Conservation (phyloP, 2,888 invertebrate genomes). For the Metalampra italica region DNA sequence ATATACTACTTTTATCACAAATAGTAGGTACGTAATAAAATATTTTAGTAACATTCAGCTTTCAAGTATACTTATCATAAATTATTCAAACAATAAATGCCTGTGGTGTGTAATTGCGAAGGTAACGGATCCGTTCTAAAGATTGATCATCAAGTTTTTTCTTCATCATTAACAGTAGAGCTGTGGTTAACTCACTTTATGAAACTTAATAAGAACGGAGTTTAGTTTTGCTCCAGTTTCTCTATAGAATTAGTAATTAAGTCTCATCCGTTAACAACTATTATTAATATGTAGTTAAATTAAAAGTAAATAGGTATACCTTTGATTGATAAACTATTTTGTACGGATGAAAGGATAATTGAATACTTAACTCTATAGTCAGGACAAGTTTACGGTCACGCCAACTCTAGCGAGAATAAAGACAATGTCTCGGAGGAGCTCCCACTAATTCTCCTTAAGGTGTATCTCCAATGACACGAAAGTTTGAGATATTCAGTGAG, state of each 20-base stretch:
- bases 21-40: too few species aligned
- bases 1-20: too few species aligned
- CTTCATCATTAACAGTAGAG: constrained; percentile 17
- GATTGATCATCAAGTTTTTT: constrained; percentile 16
- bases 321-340: too few species aligned
- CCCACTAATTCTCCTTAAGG: too few species aligned
- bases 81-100: neutral
- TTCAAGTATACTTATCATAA: neutral
- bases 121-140: constrained; percentile 17
- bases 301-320: too few species aligned
- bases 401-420: neutral
- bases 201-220: constrained; percentile 34
- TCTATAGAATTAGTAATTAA: constrained; percentile 2
- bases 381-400: neutral
- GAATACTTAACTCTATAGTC: too few species aligned
- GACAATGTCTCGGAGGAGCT: neutral
- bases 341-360: too few species aligned
- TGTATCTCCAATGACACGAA: too few species aligned
- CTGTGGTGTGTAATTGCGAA: neutral
- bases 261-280: too few species aligned
- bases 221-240: constrained; percentile 28
- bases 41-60: neutral
- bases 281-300: too few species aligned
- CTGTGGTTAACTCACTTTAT: constrained; percentile 10
- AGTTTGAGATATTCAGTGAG: too few species aligned